phyloP scores from a whole-genome alignment of 2,888 invertebrate species.

The Odontocerum albicorne region DNA sequence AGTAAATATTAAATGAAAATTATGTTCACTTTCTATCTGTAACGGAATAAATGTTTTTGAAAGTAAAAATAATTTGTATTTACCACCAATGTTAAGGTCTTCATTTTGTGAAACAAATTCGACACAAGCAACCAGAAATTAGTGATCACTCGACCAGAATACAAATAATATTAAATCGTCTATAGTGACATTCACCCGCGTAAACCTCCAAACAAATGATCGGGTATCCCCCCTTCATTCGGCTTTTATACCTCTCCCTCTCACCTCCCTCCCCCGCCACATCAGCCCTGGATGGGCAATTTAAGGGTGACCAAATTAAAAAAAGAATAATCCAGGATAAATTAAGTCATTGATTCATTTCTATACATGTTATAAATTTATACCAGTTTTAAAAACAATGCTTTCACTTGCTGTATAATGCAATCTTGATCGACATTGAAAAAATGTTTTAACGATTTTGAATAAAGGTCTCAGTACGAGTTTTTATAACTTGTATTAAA shows the following conservation, averaged over 20 bases:
- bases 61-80: constrained; percentile 12
- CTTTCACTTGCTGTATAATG: too few relatives aligned
- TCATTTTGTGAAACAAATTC: constrained; percentile 21
- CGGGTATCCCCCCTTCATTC: constrained; percentile 28
- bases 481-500: too few relatives aligned
- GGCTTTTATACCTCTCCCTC: constrained; percentile 32
- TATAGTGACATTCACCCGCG: constrained; percentile 19
- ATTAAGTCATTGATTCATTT: too few relatives aligned
- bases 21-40: not conserved
- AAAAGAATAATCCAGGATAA: too few relatives aligned
- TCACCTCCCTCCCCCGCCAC: not conserved
- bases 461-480: too few relatives aligned
- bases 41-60: not conserved
- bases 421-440: too few relatives aligned
- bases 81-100: constrained; percentile 32
- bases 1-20: too few relatives aligned
- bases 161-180: not conserved
- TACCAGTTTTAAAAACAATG: too few relatives aligned
- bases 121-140: constrained; percentile 12
- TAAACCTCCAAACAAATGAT: constrained; percentile 18
- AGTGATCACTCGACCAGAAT: constrained; percentile 12
- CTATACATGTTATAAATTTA: too few relatives aligned
- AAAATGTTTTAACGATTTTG: too few relatives aligned
- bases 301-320: constrained; percentile 18
- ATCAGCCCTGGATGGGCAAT: constrained; percentile 14